Evolutionary conservation across 2,113 vertebrate genomes (phyloP), one percentile per base, ranked within the genome.

Genomic region (Megaleporinus macrocephalus): DNA sequence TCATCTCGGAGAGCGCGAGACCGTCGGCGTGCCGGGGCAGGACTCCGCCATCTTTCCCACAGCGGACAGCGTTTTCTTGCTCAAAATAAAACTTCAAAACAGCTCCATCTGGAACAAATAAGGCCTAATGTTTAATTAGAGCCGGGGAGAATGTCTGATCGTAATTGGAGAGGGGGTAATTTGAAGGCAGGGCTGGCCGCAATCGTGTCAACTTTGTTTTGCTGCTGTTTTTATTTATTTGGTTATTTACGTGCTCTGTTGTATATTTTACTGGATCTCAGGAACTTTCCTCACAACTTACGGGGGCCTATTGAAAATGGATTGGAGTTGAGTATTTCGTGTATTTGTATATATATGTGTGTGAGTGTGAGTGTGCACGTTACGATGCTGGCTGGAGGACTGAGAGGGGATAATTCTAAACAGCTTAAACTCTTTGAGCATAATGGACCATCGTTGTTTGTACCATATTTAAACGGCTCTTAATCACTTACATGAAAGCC

Each of bases 21-120:
- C n/a, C 57, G 26, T 65, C 36, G 20, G 36, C 4, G 24, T 4
- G 20, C 27, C 11, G 22, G 13, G 0, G 57, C 3, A 33, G 74
- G 82, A 76, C 77, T 85, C 63, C 12, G 61, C 73, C 78, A 84
- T 61, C 66, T 73, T 83, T 87, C 88, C 82, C 82, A 89, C 85
- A 87, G 88, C 76, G 78, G 81, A 90, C 84, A 90, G 84, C 86
- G 7, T 82, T 90, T 90, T 81, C 90, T 81, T 89, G 86, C 88
- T 87, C 86, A 71, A 88, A 92, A 90, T 88, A 89, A 89, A 92
- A 92, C 90, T 83, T 79, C 79, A 85, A 87, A 85, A 89, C 89
- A 88, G 85, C 87, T 83, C 68, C 89, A 90, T 95, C 94, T 95
- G 96, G 95, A 97, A 95, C 87, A 94, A 92, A 95, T 94, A 93